Evolutionary conservation across 2,888 invertebrate species (phyloP).

Genomic region (Spodoptera littoralis): DNA sequence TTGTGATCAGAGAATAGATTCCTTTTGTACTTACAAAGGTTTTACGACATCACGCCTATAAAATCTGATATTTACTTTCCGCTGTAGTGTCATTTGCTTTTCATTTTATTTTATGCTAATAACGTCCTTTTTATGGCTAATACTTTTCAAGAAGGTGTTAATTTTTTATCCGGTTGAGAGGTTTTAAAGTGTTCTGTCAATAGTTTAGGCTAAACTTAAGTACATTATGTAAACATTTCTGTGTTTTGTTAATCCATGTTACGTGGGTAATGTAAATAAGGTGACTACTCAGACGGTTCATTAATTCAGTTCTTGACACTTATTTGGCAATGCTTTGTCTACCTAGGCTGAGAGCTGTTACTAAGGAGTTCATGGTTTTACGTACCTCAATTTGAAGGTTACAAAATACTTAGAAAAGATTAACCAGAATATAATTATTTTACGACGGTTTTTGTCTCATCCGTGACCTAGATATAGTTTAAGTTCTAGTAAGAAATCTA

Average conservation of each 20-base stretch:
- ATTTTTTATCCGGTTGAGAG: constrained; percentile 22
- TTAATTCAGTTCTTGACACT: not conserved
- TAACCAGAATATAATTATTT: no score
- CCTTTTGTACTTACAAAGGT: constrained; percentile 48
- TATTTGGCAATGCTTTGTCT: not conserved
- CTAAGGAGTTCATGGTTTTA: no score
- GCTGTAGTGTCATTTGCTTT: constrained; percentile 33
- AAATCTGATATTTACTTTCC: constrained; percentile 52
- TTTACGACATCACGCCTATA: constrained; percentile 49
- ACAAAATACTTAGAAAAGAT: no score
- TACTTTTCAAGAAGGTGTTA: constrained; percentile 35
- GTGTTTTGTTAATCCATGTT: constrained; percentile 11
- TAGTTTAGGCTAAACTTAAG: constrained; percentile 11
- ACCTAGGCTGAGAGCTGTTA: not conserved
- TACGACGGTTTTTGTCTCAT: no score
- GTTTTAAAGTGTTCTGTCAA: constrained; percentile 30
- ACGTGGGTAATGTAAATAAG: constrained; percentile 12
- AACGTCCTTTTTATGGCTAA: constrained; percentile 38
- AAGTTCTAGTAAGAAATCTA: no score
- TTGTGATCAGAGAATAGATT: constrained; percentile 58
- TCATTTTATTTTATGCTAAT: constrained; percentile 42
- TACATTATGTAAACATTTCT: constrained; percentile 11
- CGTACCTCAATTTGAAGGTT: no score
- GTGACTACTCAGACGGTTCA: constrained; percentile 1
- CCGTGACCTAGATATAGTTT: no score